Evolutionary conservation across 2,797 vertebrate genomes (phyloP), one percentile per base, ranked within the genome.

Genomic region (Lithobates sylvaticus): DNA sequence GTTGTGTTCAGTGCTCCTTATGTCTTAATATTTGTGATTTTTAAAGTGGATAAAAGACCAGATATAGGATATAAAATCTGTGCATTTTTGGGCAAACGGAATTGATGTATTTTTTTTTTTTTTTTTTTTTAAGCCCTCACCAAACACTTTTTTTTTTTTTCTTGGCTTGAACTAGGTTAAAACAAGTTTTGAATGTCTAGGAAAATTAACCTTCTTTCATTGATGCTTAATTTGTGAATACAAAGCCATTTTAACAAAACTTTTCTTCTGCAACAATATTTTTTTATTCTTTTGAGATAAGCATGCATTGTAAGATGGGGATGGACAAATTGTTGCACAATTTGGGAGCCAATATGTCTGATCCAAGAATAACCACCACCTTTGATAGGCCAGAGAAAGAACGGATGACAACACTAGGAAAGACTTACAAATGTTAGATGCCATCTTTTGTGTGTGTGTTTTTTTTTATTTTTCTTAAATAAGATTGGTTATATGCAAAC

Each of bases 241-340:
- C n/a, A 65, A 65, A 65, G 61, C 61, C 61, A 65, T 65, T 64
- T 64, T 65, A 67, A 67, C 26, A 29, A 67, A 29, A 67, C 65
- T 67, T 5, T 2, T 65, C 61, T 26, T 61, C 13, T 18, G 16
- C 7, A 61, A 18, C n/a, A 65, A 65, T 1, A 65, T 54, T 54
- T n/a, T n/a, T n/a, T n/a, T n/a, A n/a, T 54, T 5, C 50, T 54
- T 16, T 18, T 47, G 12, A 18, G 16, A 54, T 61, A n/a, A n/a
- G 0, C 18, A 61, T 4, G 0, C 26, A 0, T 67, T 65, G 64
- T 65, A 65, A n/a, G 26, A n/a, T 65, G 10, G 23, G 6, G n/a
- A 10, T 27, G 23, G 64, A 26, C n/a, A 65, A n/a, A 10, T 26
- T 27, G n/a, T 26, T n/a, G 64, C 64, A n/a, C 21, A n/a, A 2